Base-by-base conservation (phyloP, 64 coral and sea anemone genomes). In the Pachyseris speciosa region DNA sequence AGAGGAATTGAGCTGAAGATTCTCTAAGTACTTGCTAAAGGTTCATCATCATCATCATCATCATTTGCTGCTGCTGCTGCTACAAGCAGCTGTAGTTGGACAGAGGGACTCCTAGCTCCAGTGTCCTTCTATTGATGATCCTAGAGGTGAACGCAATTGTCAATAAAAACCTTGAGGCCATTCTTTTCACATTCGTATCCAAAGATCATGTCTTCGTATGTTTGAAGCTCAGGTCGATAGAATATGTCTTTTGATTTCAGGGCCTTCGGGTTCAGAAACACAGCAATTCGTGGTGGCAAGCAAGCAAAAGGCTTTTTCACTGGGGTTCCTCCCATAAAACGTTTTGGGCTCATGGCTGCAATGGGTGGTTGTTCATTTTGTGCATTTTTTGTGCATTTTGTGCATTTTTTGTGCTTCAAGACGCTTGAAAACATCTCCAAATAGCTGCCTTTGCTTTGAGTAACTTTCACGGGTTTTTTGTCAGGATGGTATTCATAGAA, bases 181-280 rank as follows among this genome's bases (percentile, higher is more conserved):
- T 75, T 75, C 27, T 42, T 11, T 9, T 88, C 86, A 30, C 69
- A 88, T 45, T 88, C 86, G 20, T 75, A 75, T 16, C 86, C 86
- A 32, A 88, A 88, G 0, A 75, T 44, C 69, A 88, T 88, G 86
- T 88, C 70, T 43, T 76, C 70, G 31, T n/a, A 34, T 1, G 1
- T 1, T 47, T 25, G 19, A 29, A 88, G 71, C 63, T 88, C 51
- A 8, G 86, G 86, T 40, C 86, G 16, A 64, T 88, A 88, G 73
- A 28, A 47, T 19, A 88, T 51, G 1, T 31, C 11, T 27, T 88
- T 19, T 75, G 61, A 1, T 5, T 40, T 6, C 2, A 75, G 37
- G 26, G 29, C n/a, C 48, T 16, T 61, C 0, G 75, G 53, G 67
- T 88, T 75, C 5, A 88, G 53, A 33, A 43, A 88, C 0, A 88